Base-by-base conservation (phyloP, 1,140 invertebrate species). In the Charaxes varanes region DNA sequence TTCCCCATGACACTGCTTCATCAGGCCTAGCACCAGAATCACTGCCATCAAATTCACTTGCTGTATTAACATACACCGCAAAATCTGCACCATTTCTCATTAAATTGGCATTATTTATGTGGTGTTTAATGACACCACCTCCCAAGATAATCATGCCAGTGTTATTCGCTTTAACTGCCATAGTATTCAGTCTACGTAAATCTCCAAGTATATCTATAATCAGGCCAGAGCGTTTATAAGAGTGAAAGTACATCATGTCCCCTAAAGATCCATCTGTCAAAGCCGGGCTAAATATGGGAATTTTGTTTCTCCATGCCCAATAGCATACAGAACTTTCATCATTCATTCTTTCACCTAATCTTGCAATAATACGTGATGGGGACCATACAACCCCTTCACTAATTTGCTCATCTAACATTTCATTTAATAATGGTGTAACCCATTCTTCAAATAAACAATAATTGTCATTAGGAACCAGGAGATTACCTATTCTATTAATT, bases 201-300 rank as follows among this genome's bases (percentile, higher is more conserved):
- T 99, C 98, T 81, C 95, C 92, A 34, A 98, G 84, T 73, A 99
- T 97, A 76, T 99, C 98, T 22, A 99, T 78, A 5, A 97, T 86
- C 7, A 99, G 86, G 3, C 97, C 97, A 23, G 96, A 95, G 66
- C 94, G 94, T 65, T 90, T 92, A 65, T 92, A 98, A 0, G 96
- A 97, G 86, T 99, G 98, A 57, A 99, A 99, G 78, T 97, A 99
- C 88, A 99, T 94, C 97, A 99, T 99, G 78, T 99, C 98, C 1
- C 98, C 98, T 8, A 99, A 85, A 62, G 96, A 98, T 2, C 98
- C 98, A 88, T 99, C 98, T 0, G 98, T 99, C 35, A 99, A 81
- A 0, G 97, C 98, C 1, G 98, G 98, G 87, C 97, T 95, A 72
- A 97, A 99, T 0, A 99, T 92, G 3, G 98, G 98, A 78, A 99